These are phyloP conservation scores for Alouatta palliata DNA, from an alignment of 2,113 vertebrate species.

Conservation along the genomic window DNA sequence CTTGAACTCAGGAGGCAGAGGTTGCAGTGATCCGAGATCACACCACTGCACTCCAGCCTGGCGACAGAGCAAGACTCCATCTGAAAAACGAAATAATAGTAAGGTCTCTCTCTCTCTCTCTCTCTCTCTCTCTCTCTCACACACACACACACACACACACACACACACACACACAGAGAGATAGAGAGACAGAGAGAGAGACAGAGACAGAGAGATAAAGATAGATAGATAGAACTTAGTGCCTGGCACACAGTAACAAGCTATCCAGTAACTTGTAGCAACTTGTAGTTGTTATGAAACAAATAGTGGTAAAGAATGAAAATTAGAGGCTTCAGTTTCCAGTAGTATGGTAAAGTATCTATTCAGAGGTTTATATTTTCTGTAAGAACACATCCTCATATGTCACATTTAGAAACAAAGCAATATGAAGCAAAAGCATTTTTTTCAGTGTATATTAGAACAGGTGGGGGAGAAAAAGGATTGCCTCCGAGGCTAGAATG, in stretches of 20 bases:
- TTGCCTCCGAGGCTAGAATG: not conserved
- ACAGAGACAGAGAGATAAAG: too few species aligned
- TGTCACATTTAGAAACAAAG: not conserved
- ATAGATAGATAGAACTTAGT: not conserved
- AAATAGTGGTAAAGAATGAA: not conserved
- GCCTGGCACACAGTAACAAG: not conserved
- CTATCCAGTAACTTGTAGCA: not conserved
- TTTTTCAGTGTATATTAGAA: not conserved
- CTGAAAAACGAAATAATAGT: too few species aligned
- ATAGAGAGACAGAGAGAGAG: accelerated
- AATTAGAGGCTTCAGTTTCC: not conserved
- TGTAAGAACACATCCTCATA: not conserved
- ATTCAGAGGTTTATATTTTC: not conserved
- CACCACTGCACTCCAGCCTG: too few species aligned
- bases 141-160: too few species aligned
- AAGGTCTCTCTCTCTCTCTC: too few species aligned
- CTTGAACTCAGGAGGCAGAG: too few species aligned
- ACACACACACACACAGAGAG: too few species aligned
- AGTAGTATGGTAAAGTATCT: not conserved
- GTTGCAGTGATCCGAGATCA: too few species aligned
- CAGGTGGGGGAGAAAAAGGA: not conserved
- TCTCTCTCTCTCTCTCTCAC: too few species aligned
- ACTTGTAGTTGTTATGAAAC: not conserved
- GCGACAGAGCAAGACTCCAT: too few species aligned
- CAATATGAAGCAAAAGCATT: not conserved